Conservation (phyloP, 2,113 vertebrate genomes). For the Alosa alosa region DNA sequence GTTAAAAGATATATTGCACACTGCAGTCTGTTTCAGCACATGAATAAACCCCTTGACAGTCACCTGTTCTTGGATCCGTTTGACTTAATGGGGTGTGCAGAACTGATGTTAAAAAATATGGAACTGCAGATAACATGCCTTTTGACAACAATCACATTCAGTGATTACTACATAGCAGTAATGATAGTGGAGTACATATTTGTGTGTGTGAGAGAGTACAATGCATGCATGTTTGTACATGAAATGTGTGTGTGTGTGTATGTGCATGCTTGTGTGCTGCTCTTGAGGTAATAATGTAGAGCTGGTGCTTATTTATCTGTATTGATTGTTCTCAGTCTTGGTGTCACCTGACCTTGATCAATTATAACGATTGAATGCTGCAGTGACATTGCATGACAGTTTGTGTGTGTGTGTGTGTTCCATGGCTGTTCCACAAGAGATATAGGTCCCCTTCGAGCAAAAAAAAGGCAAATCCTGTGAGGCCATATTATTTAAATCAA, state of each 20-base stretch:
- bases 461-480: slow-evolving; percentile 52
- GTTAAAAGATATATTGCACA: not conserved
- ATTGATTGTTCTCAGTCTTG: slow-evolving; percentile 66
- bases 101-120: no score
- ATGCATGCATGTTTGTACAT: not conserved
- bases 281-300: slow-evolving; percentile 62
- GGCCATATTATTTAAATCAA: slow-evolving; percentile 57
- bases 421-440: not conserved
- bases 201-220: slow-evolving; percentile 18
- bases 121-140: no score
- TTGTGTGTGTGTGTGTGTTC: not conserved
- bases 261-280: no score
- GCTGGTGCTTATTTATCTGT: slow-evolving; percentile 69
- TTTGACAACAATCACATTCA: not conserved
- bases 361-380: slow-evolving; percentile 67
- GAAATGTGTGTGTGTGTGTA: not conserved
- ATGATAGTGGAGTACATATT: not conserved
- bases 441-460: not conserved
- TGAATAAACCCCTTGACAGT: not conserved
- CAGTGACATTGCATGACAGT: slow-evolving; percentile 46
- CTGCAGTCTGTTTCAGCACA: not conserved
- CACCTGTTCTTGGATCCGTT: not conserved
- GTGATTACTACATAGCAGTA: not conserved
- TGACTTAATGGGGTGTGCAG: not conserved
- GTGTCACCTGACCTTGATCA: slow-evolving; percentile 65